Conservation (phyloP, 2,797 vertebrate genomes). For the Anolis apletophallus region DNA sequence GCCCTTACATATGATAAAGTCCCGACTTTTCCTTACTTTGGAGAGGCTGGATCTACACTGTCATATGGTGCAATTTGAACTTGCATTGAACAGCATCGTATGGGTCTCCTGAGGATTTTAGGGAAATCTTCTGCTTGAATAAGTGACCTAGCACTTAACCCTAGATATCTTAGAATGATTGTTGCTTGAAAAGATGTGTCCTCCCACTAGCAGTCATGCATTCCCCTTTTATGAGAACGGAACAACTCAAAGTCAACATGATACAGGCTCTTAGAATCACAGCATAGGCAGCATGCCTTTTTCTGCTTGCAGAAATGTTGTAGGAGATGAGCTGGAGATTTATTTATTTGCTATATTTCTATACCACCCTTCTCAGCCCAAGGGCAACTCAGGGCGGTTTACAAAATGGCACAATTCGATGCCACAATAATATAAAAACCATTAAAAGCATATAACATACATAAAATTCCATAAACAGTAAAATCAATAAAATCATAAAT, state of each 20-base stretch:
- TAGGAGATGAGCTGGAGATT: too few species aligned
- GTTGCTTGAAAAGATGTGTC: background rate
- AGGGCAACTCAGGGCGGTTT: too few species aligned
- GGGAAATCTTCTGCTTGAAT: slow-evolving; percentile 9
- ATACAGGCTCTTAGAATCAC: background rate
- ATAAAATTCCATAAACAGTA: too few species aligned
- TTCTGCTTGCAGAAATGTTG: background rate
- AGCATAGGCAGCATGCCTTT: background rate
- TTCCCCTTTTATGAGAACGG: slow-evolving; percentile 4
- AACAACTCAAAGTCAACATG: background rate
- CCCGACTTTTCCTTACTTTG: background rate
- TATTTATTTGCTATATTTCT: too few species aligned
- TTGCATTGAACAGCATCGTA: too few species aligned
- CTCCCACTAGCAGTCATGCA: background rate
- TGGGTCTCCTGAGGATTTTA: slow-evolving; percentile 7
- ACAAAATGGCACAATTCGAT: too few species aligned
- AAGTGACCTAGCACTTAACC: background rate
- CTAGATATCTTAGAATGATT: accelerated
- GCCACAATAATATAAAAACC: too few species aligned
- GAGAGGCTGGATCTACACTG: too few species aligned
- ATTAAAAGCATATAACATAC: too few species aligned
- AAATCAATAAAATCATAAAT: too few species aligned
- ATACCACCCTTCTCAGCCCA: too few species aligned
- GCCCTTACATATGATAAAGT: background rate
- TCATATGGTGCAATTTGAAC: too few species aligned